A percentile compares a stretch with the other conserved stretches of the same genome.
Evolutionary conservation across 2,797 vertebrate species (phyloP).

Genomic region (Pantherophis alleghaniensis): DNA sequence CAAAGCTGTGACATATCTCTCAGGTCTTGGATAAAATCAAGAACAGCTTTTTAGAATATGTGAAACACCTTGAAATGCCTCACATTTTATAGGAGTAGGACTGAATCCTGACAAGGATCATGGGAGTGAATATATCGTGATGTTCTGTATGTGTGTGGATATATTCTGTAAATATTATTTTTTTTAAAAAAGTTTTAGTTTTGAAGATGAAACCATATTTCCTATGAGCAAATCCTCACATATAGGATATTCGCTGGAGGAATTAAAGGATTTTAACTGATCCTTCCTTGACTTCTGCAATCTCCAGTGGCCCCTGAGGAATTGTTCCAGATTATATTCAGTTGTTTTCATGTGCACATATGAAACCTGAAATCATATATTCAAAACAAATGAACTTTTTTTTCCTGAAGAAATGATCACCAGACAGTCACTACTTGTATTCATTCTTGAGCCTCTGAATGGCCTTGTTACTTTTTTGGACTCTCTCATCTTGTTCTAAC

Average conservation of each 20-base stretch:
- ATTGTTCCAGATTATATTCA: not conserved
- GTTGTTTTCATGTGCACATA: not conserved
- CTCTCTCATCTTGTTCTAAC: not conserved
- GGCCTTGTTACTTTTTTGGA: not conserved
- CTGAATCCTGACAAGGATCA: not conserved
- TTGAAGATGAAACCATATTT: not conserved
- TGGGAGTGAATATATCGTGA: not conserved
- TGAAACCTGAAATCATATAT: not conserved
- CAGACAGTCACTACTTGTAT: not conserved
- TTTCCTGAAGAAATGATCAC: not conserved
- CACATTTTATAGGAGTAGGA: not conserved
- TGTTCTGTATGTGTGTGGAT: not conserved
- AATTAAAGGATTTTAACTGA: not conserved
- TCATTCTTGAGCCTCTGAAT: not conserved
- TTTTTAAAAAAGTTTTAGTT: not conserved
- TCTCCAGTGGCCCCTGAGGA: not conserved
- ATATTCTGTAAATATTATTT: not conserved
- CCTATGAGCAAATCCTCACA: no score
- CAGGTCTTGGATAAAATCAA: not conserved
- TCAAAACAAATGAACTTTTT: not conserved
- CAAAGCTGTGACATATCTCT: not conserved
- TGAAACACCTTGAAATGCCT: not conserved
- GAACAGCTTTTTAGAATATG: not conserved
- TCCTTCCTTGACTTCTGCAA: not conserved
- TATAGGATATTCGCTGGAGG: not conserved